phyloP scores from a whole-genome alignment of 2,113 vertebrate species.

The Strigops habroptila region DNA sequence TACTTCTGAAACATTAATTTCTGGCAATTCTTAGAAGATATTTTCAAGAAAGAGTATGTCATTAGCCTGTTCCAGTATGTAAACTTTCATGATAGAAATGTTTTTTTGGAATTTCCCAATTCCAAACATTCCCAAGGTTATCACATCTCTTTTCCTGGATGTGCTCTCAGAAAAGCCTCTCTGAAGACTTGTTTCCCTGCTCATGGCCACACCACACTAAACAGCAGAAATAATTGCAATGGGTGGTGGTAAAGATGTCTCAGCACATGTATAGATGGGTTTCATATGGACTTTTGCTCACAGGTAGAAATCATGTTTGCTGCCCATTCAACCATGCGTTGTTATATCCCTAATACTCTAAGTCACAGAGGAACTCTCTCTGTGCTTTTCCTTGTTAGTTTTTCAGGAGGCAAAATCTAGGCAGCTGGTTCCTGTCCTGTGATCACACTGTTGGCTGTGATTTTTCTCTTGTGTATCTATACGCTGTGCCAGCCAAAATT shows the following conservation, averaged over 20 bases:
- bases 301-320: neutral
- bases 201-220: neutral
- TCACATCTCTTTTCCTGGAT: neutral
- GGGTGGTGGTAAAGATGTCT: neutral
- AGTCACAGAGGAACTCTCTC: conserved; percentile 8
- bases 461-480: conserved; percentile 57
- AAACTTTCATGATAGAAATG: neutral
- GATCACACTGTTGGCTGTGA: conserved; percentile 49
- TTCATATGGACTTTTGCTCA: neutral
- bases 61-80: neutral
- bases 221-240: neutral
- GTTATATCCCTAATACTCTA: neutral
- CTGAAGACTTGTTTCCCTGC: neutral
- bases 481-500: conserved; percentile 61
- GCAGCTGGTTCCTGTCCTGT: conserved; percentile 59
- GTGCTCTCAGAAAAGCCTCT: neutral
- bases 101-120: neutral
- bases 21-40: neutral
- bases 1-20: neutral
- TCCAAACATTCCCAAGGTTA: neutral
- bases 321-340: neutral
- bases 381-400: conserved; percentile 25
- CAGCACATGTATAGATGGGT: neutral
- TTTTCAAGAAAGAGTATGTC: neutral
- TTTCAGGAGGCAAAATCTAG: conserved; percentile 57